These are phyloP conservation scores for Hydrotaea cyrtoneurina DNA, from an alignment of 2,888 invertebrate species.

Conservation along the genomic window DNA sequence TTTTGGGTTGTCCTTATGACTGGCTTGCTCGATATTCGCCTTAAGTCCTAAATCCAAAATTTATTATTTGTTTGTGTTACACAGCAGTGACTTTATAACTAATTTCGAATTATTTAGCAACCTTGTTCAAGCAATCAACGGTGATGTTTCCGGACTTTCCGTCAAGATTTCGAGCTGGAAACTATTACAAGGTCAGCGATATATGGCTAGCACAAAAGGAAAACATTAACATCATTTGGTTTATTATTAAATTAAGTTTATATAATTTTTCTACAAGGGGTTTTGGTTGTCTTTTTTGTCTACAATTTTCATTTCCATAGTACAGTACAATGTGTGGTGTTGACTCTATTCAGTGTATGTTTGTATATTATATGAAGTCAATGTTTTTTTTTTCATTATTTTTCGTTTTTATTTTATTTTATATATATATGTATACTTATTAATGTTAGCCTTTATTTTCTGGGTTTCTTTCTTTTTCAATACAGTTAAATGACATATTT, in stretches of 20 bases:
- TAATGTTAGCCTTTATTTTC: background rate
- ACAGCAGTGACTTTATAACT: too few species aligned
- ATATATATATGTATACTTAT: background rate
- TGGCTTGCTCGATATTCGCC: too few species aligned
- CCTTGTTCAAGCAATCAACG: too few species aligned
- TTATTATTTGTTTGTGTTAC: too few species aligned
- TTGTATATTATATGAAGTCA: background rate
- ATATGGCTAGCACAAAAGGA: too few species aligned
- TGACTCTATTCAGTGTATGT: background rate
- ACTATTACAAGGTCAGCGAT: too few species aligned
- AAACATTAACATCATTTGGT: background rate
- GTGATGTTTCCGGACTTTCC: too few species aligned
- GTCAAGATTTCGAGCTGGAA: too few species aligned
- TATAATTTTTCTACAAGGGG: constrained; percentile 33
- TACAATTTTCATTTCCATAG: constrained; percentile 27
- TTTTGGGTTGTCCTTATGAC: too few species aligned
- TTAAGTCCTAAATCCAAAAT: too few species aligned
- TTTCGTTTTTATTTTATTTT: background rate
- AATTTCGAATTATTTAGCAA: too few species aligned
- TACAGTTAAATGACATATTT: background rate
- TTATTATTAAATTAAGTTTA: constrained; percentile 23
- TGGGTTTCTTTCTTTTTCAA: background rate
- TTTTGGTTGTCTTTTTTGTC: constrained; percentile 11
- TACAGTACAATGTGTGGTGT: constrained; percentile 23
- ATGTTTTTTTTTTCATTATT: background rate